Evolutionary conservation across 2,113 vertebrate genomes (phyloP), one percentile per base, ranked within the genome.

Genomic region (Zosterops borbonicus): DNA sequence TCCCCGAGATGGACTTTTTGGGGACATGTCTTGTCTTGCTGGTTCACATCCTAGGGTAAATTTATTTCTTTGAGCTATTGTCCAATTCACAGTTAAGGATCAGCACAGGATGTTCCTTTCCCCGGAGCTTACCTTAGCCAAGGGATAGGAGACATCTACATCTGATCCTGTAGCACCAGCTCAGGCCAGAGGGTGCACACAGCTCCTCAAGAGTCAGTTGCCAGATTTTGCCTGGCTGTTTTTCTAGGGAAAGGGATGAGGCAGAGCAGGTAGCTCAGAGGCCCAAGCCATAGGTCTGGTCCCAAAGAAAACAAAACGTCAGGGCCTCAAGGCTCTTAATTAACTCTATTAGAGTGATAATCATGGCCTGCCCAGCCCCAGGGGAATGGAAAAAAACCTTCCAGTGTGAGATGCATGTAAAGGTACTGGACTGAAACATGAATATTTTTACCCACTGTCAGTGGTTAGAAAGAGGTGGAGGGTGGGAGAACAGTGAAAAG

Each of bases 331-430:
- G 94, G 90, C 68, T 83, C 64, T 83, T 89, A 95, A 95, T 96
- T 96, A 94, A 93, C 79, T 84, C 73, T 47, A 93, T 90, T 96
- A 96, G 49, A 84, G 80, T 89, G 90, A 89, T 95, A 93, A 95
- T 89, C 12, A 0, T 44, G 80, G 83, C 86, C 76, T 93, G 86
- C 95, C 92, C 83, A 93, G 70, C 88, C 94, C 94, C 90, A 93
- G 37, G 62, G 92, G 88, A 89, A 96, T 93, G 94, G 94, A 94
- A 96, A 96, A 96, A 95, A 96, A 87, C 8, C 82, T 62, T 95
- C 74, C 53, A 90, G 60, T 87, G 44, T 42, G 42, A 90, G 58
- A 82, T 7, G 2, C 3, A 2, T 67, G 35, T 69, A 58, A 91
- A 91, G 23, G 59, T 87, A 81, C 73, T 90, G 79, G 85, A 70